Evolutionary conservation across 2,797 vertebrate species (phyloP), one percentile per base, ranked within the genome.

Genomic region (Brachyrhaphis roseni): DNA sequence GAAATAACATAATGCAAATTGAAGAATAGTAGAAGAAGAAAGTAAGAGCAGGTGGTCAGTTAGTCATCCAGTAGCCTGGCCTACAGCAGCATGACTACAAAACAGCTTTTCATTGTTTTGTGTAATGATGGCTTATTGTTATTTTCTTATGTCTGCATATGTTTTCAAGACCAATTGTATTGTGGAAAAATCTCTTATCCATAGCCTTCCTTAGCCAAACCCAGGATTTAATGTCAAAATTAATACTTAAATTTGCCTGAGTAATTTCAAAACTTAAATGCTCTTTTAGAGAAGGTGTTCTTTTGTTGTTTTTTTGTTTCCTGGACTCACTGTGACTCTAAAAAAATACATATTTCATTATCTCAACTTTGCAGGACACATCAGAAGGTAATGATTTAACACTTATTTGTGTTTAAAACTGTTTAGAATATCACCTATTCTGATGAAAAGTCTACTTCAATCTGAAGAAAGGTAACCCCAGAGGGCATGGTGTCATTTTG

Each of bases 81-180:
- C 49, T 7, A 49, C 49, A 23, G 18, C 49, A 51, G 49, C 49
- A 51, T 51, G 7, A 23, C 49, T 51, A 51, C 7, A 8, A 23
- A 51, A 23, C 2, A 51, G 49, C 20, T 51, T 51, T 51, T 91
- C 90, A 86, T 90, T 91, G 89, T 85, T 79, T 86, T 88, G 89
- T 88, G 83, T 90, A 90, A 77, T 78, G 84, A 87, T 89, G 88
- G 88, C 89, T 81, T 86, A 86, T 87, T 77, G 81, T 84, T 85
- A 84, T 83, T 83, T 77, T 91, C 55, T 55, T n/a, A 55, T 51
- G 18, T 20, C 6, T 49, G 18, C n/a, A 28, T 28, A n/a, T 57
- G 11, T 26, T 57, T 26, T 57, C 55, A 57, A 57, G 26, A 26
- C 26, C 10, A n/a, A 26, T 57, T 12, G 11, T 10, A n/a, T n/a